Base-by-base conservation (phyloP, 2,113 vertebrate species). In the Noturus placidus region DNA sequence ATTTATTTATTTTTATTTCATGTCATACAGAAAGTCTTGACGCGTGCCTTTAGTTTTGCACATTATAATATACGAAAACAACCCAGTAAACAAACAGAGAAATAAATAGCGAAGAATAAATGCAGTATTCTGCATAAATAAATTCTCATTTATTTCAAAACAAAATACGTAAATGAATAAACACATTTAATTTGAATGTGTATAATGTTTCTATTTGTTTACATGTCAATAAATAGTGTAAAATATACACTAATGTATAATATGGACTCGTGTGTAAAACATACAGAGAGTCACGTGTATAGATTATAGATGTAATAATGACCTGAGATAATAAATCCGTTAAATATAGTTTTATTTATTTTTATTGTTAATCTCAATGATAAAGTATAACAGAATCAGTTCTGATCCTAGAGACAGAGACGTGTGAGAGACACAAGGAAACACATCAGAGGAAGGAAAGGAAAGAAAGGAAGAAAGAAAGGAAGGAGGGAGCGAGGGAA, bases 341-440 rank as follows among this genome's bases (percentile, higher is more conserved):
- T 57, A 82, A 57, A 59, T 69, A 70, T 77, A 38, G 74, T 46
- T 25, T 82, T 78, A 59, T 82, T 61, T 81, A 2, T 76, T 85
- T 89, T 87, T 88, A 85, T 88, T 86, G 46, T 89, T 82, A 85
- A 70, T 79, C 83, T 74, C 77, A 59, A 87, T 4, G 57, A 82
- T 65, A 86, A 81, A 86, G 85, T 77, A 83, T 61, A 77, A 78
- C 85, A 54, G 30, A 54, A 65, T 85, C 1, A 9, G 5, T 46
- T 46, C 42, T 46, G 81, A 81, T 87, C 63, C 69, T 61, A 50
- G 33, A 81, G 74, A 89, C 77, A 85, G 79, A 84, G 56, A 85
- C 10, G n/a, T 63, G 52, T 63, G 38, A 72, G 35, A 78, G 83
- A 84, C 87, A 86, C 79, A 87, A 86, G 80, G 83, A 79, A 79